A percentile compares a stretch with the other conserved stretches of the same genome.
Evolutionary conservation across 2,888 invertebrate genomes (phyloP).

Genomic region (Omphaloscelis lunosa): DNA sequence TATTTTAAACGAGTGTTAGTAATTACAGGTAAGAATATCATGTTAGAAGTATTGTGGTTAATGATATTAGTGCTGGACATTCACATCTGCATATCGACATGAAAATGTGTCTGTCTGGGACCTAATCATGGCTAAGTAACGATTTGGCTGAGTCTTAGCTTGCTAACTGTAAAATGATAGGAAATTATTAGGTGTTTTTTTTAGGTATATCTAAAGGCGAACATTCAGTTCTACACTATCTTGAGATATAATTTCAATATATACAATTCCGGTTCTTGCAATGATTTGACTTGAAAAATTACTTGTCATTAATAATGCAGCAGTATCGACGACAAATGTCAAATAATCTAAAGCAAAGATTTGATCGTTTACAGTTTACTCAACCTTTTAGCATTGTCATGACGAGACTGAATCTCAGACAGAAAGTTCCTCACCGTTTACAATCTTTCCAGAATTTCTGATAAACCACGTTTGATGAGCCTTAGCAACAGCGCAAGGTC

Average conservation of each 20-base stretch:
- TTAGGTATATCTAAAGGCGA: neutral
- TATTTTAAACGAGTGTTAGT: conserved; percentile 15
- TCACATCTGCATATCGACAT: neutral
- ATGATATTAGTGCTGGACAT: too few relatives aligned
- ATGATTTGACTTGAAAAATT: neutral
- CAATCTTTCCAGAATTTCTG: conserved; percentile 16
- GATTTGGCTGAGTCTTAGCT: neutral
- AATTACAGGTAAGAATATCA: neutral
- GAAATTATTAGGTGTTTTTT: neutral
- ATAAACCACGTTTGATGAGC: neutral
- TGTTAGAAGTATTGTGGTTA: neutral
- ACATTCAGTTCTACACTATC: neutral
- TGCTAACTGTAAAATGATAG: too few relatives aligned
- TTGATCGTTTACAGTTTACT: neutral
- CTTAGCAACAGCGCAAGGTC: conserved; percentile 42
- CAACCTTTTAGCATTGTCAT: neutral
- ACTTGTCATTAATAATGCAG: neutral
- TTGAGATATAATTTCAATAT: neutral
- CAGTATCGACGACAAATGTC: neutral
- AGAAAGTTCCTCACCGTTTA: neutral
- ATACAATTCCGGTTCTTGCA: neutral
- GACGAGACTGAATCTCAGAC: neutral
- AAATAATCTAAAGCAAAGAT: conserved; percentile 3
- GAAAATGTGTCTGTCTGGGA: neutral
- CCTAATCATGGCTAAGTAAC: neutral